Evolutionary conservation across 2,797 vertebrate genomes (phyloP).

Genomic region (Salarias fasciatus): DNA sequence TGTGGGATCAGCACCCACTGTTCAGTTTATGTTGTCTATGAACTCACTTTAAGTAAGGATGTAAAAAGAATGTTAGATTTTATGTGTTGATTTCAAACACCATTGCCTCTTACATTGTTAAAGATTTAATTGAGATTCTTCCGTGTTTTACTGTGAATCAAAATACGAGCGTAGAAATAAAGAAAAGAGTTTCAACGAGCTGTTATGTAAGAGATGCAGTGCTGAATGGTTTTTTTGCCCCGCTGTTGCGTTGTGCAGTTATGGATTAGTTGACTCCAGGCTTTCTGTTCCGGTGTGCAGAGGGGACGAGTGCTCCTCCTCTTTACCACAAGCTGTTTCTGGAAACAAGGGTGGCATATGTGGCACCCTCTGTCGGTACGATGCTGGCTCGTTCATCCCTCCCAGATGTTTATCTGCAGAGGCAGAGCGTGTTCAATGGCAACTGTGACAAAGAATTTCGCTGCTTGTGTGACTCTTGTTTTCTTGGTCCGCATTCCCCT

Average conservation of each 20-base stretch:
- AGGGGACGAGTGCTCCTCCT: slow-evolving; percentile 50
- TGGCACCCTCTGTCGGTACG: slow-evolving; percentile 61
- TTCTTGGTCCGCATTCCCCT: slow-evolving; percentile 24
- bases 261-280: slow-evolving; percentile 55
- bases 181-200: slow-evolving; percentile 19
- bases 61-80: too few species aligned
- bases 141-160: not conserved
- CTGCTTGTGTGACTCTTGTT: slow-evolving; percentile 17
- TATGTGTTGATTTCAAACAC: too few species aligned
- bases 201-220: slow-evolving; percentile 49
- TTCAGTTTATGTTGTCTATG: too few species aligned
- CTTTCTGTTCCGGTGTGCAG: slow-evolving; percentile 37
- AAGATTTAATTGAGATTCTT: not conserved
- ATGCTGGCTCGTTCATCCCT: slow-evolving; percentile 32
- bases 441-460: slow-evolving; percentile 22
- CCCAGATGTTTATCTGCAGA: slow-evolving; percentile 41
- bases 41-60: too few species aligned
- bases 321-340: slow-evolving; percentile 49
- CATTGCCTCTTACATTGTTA: too few species aligned
- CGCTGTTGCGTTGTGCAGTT: slow-evolving; percentile 26
- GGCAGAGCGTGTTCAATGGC: slow-evolving; percentile 22
- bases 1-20: too few species aligned
- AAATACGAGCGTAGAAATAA: not conserved
- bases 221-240: slow-evolving; percentile 15
- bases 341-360: slow-evolving; percentile 41